phyloP scores from a whole-genome alignment of 2,888 invertebrate species.

The Drosophila emarginata region DNA sequence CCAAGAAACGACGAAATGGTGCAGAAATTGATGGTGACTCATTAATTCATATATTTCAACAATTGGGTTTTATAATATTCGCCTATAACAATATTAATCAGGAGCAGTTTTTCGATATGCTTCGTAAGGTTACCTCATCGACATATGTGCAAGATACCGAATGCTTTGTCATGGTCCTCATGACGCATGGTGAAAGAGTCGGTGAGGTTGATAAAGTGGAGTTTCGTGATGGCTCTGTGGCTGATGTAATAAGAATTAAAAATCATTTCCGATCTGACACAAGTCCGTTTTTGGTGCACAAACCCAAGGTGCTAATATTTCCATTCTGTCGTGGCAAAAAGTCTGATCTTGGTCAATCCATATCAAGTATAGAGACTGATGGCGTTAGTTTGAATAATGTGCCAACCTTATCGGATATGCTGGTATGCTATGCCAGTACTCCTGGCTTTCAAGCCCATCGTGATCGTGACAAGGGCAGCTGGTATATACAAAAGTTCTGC shows the following conservation, averaged over 20 bases:
- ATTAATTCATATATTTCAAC: slow-evolving; percentile 85
- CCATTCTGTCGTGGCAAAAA: slow-evolving; percentile 85
- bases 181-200: slow-evolving; percentile 86
- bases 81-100: slow-evolving; percentile 72
- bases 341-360: slow-evolving; percentile 74
- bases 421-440: slow-evolving; percentile 87
- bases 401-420: slow-evolving; percentile 84
- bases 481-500: slow-evolving; percentile 89
- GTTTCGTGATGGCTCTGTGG: slow-evolving; percentile 84
- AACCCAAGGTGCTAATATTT: slow-evolving; percentile 89
- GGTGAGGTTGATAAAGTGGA: slow-evolving; percentile 84
- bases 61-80: slow-evolving; percentile 84
- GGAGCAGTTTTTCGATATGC: slow-evolving; percentile 82
- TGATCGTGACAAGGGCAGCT: slow-evolving; percentile 85
- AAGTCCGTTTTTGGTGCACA: slow-evolving; percentile 84
- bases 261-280: slow-evolving; percentile 85
- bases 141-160: slow-evolving; percentile 83
- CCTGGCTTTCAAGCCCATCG: slow-evolving; percentile 84
- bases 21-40: slow-evolving; percentile 85
- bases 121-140: slow-evolving; percentile 82
- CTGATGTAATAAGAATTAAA: slow-evolving; percentile 84
- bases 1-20: slow-evolving; percentile 83
- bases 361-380: slow-evolving; percentile 13
- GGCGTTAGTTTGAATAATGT: slow-evolving; percentile 35
- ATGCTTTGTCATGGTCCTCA: slow-evolving; percentile 86